Evolutionary conservation across 1,140 invertebrate genomes (phyloP), one percentile per base, ranked within the genome.

Genomic region (Maniola jurtina): DNA sequence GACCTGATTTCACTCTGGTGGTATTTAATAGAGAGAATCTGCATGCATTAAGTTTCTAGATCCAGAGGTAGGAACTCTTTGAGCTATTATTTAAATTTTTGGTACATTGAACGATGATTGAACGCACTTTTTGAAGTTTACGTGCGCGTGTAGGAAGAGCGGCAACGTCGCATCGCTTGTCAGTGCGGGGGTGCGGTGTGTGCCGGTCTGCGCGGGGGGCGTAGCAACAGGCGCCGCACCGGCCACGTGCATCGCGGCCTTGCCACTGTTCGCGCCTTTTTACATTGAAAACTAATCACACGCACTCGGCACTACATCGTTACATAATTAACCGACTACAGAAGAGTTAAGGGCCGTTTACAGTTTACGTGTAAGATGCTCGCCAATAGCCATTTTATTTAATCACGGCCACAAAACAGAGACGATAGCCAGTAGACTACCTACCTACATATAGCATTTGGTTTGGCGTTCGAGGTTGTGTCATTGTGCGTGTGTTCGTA

Each of bases 231-330:
- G 87, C 85, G 83, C 79, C 81, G 68, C 66, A 14, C 13, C 38
- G 38, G 38, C 42, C 68, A 73, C 75, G 79, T 84, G 80, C 69
- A 79, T 64, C 36, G 67, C 83, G 87, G 80, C 85, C 87, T 88
- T 88, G 85, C 83, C 79, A 81, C 77, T 76, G 75, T 86, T 88
- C 83, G 87, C 84, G 84, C 84, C 83, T 86, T 89, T 89, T 84
- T 84, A 85, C 80, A 86, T 88, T 76, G 78, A 71, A 76, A 65
- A 79, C 77, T 81, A 84, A 85, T 83, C 77, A 78, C 64, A 50
- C 60, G 35, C 62, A 73, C n/a, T n/a, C n/a, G n/a, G n/a, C n/a
- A n/a, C 65, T 56, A 64, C 40, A 68, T 59, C 35, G 56, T 65
- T 65, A 65, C 50, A 60, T 65, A 65, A 61, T 25, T n/a, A 25